These are phyloP conservation scores for Oryzias celebensis DNA, from an alignment of 2,113 vertebrate species.

Conservation along the genomic window DNA sequence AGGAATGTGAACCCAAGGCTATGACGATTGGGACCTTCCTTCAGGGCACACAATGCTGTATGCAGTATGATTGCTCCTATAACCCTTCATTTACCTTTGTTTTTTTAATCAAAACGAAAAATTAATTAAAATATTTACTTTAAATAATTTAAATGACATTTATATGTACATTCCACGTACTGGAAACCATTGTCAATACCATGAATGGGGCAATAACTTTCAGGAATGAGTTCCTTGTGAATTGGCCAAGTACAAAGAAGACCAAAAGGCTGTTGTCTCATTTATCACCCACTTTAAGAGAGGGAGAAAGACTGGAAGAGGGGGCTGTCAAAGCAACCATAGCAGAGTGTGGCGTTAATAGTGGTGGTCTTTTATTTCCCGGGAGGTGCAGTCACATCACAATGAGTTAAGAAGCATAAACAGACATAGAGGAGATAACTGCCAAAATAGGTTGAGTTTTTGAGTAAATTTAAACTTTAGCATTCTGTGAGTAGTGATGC, in stretches of 20 bases:
- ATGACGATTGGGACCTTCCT: constrained; percentile 67
- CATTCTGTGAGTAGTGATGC: constrained; percentile 25
- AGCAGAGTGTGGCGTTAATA: constrained; percentile 41
- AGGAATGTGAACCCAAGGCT: constrained; percentile 77
- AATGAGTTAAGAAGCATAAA: constrained; percentile 38
- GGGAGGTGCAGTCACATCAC: constrained; percentile 39
- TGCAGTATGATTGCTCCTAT: constrained; percentile 45
- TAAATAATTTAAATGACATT: background rate
- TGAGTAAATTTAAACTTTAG: constrained; percentile 17
- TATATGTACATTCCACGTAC: constrained; percentile 42
- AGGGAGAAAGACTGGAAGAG: constrained; percentile 38
- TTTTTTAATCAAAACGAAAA: constrained; percentile 3
- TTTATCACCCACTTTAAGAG: constrained; percentile 77
- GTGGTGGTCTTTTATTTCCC: constrained; percentile 55
- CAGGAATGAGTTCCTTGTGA: constrained; percentile 73
- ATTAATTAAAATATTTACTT: too few species aligned
- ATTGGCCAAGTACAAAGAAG: constrained; percentile 70
- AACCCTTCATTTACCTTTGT: constrained; percentile 11
- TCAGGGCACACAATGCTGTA: constrained; percentile 50
- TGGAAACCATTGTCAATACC: constrained; percentile 63
- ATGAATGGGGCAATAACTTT: constrained; percentile 60
- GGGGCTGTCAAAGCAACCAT: constrained; percentile 56
- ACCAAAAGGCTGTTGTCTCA: constrained; percentile 74
- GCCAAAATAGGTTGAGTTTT: constrained; percentile 40
- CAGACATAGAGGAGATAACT: constrained; percentile 7